Evolutionary conservation across 1,140 invertebrate genomes (phyloP).

Genomic region (Papilio machaon): DNA sequence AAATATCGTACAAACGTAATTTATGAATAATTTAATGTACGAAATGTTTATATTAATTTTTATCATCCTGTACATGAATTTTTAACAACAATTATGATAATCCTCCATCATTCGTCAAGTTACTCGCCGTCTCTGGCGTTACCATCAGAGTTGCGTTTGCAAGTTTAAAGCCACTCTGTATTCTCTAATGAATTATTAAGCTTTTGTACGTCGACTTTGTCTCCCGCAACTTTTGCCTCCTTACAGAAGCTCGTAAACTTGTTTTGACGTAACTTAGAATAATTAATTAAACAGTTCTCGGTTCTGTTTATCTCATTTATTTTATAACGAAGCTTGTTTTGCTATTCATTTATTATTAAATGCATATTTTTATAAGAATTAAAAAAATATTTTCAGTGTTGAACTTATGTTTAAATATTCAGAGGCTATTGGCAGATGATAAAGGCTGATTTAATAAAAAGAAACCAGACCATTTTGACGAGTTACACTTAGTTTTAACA

Average conservation of each 20-base stretch:
- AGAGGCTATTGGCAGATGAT: neutral
- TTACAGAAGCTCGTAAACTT: constrained; percentile 25
- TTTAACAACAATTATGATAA: neutral
- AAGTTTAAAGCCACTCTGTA: constrained; percentile 26
- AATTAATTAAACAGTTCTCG: constrained; percentile 22
- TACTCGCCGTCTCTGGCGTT: neutral
- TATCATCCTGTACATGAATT: neutral
- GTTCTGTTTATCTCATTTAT: constrained; percentile 21
- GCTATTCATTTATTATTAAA: constrained; percentile 12
- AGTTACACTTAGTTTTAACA: neutral
- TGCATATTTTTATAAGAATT: neutral
- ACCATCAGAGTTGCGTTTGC: constrained; percentile 14
- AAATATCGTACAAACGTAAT: too few species aligned
- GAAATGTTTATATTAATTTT: neutral
- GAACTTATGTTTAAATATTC: neutral
- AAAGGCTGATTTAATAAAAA: neutral
- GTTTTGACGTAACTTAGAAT: constrained; percentile 28
- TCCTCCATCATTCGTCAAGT: neutral
- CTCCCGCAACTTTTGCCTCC: constrained; percentile 21
- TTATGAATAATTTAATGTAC: too few species aligned
- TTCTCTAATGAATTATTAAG: constrained; percentile 28
- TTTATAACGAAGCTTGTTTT: constrained; percentile 12
- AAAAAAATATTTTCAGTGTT: neutral
- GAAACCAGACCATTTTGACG: neutral
- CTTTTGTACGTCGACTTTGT: constrained; percentile 26